These are phyloP conservation scores for Leptodirus hochenwartii DNA, from an alignment of 2,888 invertebrate species.

Conservation along the genomic window DNA sequence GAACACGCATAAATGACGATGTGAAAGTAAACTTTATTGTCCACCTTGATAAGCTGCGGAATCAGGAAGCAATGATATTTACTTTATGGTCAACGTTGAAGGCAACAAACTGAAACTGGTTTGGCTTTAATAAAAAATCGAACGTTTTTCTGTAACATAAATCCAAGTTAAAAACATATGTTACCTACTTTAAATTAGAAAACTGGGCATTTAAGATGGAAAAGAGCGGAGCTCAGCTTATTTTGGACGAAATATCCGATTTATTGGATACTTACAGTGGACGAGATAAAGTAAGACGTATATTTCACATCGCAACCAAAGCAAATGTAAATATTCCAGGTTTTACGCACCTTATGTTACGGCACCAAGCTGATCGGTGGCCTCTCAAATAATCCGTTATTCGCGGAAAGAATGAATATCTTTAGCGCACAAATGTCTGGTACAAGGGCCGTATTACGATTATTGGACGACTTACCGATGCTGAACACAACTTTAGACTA, in stretches of 20 bases:
- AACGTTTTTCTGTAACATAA: too few relatives aligned
- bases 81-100: too few relatives aligned
- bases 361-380: conserved; percentile 53
- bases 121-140: too few relatives aligned
- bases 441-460: conserved; percentile 56
- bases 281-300: conserved; percentile 54
- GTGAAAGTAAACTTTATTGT: too few relatives aligned
- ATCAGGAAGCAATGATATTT: too few relatives aligned
- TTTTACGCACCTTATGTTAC: conserved; percentile 63
- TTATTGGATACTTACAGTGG: conserved; percentile 66
- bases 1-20: too few relatives aligned
- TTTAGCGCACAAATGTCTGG: conserved; percentile 55
- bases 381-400: conserved; percentile 37
- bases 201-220: too few relatives aligned
- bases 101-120: too few relatives aligned
- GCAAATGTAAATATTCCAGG: conserved; percentile 27
- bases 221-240: too few relatives aligned
- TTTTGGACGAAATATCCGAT: conserved; percentile 37
- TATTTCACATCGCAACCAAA: not conserved
- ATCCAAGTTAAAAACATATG: too few relatives aligned
- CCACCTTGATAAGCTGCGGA: too few relatives aligned
- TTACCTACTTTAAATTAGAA: too few relatives aligned
- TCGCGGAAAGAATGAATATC: conserved; percentile 36
- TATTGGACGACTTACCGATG: conserved; percentile 76
- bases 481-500: conserved; percentile 53